Conservation (phyloP, 2,888 invertebrate species). For the Drosophila anomelani region DNA sequence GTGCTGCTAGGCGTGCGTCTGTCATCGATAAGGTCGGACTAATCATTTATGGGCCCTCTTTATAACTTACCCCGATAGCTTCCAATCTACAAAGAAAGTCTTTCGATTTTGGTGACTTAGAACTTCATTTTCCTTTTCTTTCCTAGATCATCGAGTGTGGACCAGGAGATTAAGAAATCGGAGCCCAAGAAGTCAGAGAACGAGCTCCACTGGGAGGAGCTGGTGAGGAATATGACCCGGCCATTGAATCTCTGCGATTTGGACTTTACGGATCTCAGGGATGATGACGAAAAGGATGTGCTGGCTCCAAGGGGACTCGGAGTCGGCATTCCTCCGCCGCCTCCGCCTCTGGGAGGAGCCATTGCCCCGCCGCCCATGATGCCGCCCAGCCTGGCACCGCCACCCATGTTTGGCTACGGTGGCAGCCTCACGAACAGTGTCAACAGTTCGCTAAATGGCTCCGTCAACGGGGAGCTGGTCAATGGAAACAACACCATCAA, state of each 20-base stretch:
- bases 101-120: background rate
- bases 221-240: slow-evolving; percentile 90
- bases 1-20: slow-evolving; percentile 48
- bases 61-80: slow-evolving; percentile 18
- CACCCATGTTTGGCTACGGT: slow-evolving; percentile 85
- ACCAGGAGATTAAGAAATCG: slow-evolving; percentile 88
- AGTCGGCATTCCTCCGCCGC: slow-evolving; percentile 91
- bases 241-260: slow-evolving; percentile 95
- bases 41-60: slow-evolving; percentile 35
- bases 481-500: slow-evolving; percentile 86
- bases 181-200: slow-evolving; percentile 95
- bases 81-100: background rate
- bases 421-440: slow-evolving; percentile 81
- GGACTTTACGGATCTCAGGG: slow-evolving; percentile 97
- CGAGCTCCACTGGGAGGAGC: slow-evolving; percentile 97
- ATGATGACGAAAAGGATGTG: slow-evolving; percentile 94
- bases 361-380: slow-evolving; percentile 86
- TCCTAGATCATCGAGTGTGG: slow-evolving; percentile 89
- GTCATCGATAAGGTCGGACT: slow-evolving; percentile 43
- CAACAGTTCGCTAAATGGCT: slow-evolving; percentile 82
- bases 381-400: slow-evolving; percentile 84
- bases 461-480: slow-evolving; percentile 80
- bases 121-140: background rate
- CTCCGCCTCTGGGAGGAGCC: slow-evolving; percentile 88
- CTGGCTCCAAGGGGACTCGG: slow-evolving; percentile 88